Conservation (phyloP, 2,888 invertebrate species). For the Oxytorus armatus region DNA sequence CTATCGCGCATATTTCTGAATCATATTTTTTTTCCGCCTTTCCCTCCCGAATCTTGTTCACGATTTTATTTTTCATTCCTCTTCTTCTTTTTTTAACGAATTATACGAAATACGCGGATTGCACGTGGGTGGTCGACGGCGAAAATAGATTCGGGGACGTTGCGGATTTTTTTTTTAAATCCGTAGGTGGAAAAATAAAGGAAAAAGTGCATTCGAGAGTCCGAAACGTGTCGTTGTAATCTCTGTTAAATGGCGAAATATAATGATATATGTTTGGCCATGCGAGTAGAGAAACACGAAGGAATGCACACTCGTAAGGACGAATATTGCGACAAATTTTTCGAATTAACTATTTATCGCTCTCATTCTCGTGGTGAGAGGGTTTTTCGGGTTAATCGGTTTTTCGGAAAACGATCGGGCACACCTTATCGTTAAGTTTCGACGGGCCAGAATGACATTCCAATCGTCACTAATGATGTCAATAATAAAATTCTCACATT, state of each 20-base stretch:
- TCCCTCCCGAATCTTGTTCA: conserved; percentile 29
- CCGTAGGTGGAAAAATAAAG: conserved; percentile 8
- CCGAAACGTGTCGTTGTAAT: conserved; percentile 17
- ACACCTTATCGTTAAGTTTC: too few relatives aligned
- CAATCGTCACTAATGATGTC: too few relatives aligned
- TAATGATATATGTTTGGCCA: too few relatives aligned
- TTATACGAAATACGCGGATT: background rate
- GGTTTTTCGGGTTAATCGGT: too few relatives aligned
- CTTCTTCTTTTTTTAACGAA: conserved; percentile 24
- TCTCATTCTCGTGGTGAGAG: too few relatives aligned
- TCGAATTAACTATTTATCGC: too few relatives aligned
- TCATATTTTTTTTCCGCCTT: conserved; percentile 17
- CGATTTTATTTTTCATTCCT: conserved; percentile 20
- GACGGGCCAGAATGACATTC: too few relatives aligned
- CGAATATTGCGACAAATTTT: too few relatives aligned
- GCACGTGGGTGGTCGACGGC: conserved; percentile 38
- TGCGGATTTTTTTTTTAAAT: background rate
- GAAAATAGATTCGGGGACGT: conserved; percentile 29
- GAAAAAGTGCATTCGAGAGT: conserved; percentile 35
- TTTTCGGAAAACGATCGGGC: too few relatives aligned
- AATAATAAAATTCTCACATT: too few relatives aligned
- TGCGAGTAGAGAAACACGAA: too few relatives aligned
- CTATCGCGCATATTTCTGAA: conserved; percentile 36
- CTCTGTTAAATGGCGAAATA: background rate
- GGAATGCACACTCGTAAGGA: background rate